These are phyloP conservation scores for Saturnia pavonia DNA, from an alignment of 2,888 invertebrate genomes.

Conservation along the genomic window DNA sequence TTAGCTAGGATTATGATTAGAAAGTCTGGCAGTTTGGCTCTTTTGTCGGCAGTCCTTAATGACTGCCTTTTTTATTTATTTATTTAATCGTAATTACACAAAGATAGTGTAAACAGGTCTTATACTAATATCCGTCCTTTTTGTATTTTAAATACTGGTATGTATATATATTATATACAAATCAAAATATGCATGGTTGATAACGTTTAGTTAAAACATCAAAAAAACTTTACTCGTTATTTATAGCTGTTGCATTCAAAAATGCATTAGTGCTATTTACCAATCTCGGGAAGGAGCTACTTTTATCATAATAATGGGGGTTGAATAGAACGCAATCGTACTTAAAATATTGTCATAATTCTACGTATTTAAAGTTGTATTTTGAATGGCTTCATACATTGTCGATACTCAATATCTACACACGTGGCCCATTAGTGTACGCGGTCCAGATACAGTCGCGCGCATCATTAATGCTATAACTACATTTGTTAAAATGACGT, in stretches of 20 bases:
- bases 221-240: slow-evolving; percentile 47
- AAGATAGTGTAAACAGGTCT: too few species aligned
- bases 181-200: not conserved
- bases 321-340: slow-evolving; percentile 17
- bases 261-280: slow-evolving; percentile 68
- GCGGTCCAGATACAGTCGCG: slow-evolving; percentile 43
- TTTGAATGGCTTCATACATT: slow-evolving; percentile 12
- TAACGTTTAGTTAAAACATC: not conserved
- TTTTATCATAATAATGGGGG: slow-evolving; percentile 60
- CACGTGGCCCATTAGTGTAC: slow-evolving; percentile 65
- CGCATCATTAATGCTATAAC: slow-evolving; percentile 50
- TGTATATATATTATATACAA: not conserved
- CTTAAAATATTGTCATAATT: slow-evolving; percentile 12
- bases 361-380: slow-evolving; percentile 19
- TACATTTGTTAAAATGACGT: slow-evolving; percentile 34
- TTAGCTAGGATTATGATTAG: too few species aligned
- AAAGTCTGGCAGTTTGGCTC: too few species aligned
- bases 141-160: not conserved
- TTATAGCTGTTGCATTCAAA: slow-evolving; percentile 64
- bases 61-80: too few species aligned
- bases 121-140: not conserved
- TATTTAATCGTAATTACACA: too few species aligned
- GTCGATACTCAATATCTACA: slow-evolving; percentile 48
- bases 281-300: slow-evolving; percentile 52
- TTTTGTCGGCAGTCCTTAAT: too few species aligned